phyloP scores from a whole-genome alignment of 2,888 invertebrate genomes.

The Ectemnius continuus region DNA sequence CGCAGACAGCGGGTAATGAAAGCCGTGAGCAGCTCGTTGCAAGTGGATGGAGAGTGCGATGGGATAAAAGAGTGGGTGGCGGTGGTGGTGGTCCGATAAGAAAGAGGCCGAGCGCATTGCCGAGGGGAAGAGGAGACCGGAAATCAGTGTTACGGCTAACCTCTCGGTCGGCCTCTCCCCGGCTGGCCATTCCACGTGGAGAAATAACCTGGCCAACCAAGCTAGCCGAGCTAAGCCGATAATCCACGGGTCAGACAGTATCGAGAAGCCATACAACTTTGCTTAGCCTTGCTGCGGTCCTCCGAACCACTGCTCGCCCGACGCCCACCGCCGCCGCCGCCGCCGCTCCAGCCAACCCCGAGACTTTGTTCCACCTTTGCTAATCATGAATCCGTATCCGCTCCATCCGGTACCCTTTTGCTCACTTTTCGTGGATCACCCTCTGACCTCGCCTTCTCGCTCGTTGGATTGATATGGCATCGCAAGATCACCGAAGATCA shows the following conservation, averaged over 20 bases:
- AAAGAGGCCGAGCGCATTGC: slow-evolving; percentile 20
- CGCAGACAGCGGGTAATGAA: slow-evolving; percentile 8
- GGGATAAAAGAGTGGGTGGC: slow-evolving; percentile 8
- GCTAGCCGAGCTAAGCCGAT: slow-evolving; percentile 71
- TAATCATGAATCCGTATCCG: too few species aligned
- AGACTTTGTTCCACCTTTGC: too few species aligned
- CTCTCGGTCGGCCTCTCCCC: slow-evolving; percentile 31
- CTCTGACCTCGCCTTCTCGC: too few species aligned
- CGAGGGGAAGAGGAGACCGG: slow-evolving; percentile 30
- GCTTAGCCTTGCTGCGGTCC: slow-evolving; percentile 58
- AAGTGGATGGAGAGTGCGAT: background rate
- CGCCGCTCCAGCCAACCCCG: background rate
- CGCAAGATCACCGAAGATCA: too few species aligned
- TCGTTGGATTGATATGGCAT: too few species aligned
- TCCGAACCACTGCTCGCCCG: slow-evolving; percentile 18
- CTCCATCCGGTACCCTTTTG: too few species aligned
- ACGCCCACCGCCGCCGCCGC: slow-evolving; percentile 10
- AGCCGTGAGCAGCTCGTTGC: slow-evolving; percentile 1
- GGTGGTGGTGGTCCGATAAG: slow-evolving; percentile 23
- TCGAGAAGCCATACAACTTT: slow-evolving; percentile 75
- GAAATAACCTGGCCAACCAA: slow-evolving; percentile 64
- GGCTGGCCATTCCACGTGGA: slow-evolving; percentile 51
- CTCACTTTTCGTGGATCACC: too few species aligned
- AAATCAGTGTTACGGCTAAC: slow-evolving; percentile 59
- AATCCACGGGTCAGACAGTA: slow-evolving; percentile 77